Evolutionary conservation across 2,888 invertebrate genomes (phyloP), one percentile per base, ranked within the genome.

Genomic region (Orthosia incerta): DNA sequence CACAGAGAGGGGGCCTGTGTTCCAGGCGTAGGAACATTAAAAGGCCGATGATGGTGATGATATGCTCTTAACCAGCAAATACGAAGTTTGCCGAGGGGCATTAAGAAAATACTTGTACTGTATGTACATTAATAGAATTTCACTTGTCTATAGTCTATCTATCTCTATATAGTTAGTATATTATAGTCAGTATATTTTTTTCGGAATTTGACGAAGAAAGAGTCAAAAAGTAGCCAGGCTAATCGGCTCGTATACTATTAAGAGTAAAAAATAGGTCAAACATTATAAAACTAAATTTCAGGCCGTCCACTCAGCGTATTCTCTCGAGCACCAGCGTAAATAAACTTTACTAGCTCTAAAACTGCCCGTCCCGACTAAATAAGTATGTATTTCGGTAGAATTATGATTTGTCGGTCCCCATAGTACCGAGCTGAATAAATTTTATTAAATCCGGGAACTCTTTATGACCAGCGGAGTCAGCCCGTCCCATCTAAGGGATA

Each of bases 361-460:
- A 94, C 93, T 94, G 92, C 91, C 76, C 91, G 91, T 89, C 90
- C 92, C 91, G 92, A 94, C 95, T 95, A 94, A 95, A 95, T 95
- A 95, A 95, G 94, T 94, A 93, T 92, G 92, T 92, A 94, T 95
- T 94, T 92, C 89, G 90, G 89, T 91, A 91, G 93, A 94, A 95
- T 94, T 95, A 95, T 95, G 95, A 95, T 95, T 95, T 95, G 94
- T 95, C 92, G 93, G 93, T 91, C 93, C 92, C 94, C 90, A 90
- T 93, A 95, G 94, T 92, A 91, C 86, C 90, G 89, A 89, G 92
- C 91, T 94, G 94, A 95, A 95, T 95, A 94, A 95, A 95, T 95
- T 95, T 95, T 95, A 95, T 95, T 95, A 95, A 95, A 95, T 94
- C 94, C 93, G 90, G 91, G 93, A 93, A 89, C 92, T 93, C 93